These are phyloP conservation scores for Seira musarum DNA, from an alignment of 2,888 invertebrate species.

Conservation along the genomic window DNA sequence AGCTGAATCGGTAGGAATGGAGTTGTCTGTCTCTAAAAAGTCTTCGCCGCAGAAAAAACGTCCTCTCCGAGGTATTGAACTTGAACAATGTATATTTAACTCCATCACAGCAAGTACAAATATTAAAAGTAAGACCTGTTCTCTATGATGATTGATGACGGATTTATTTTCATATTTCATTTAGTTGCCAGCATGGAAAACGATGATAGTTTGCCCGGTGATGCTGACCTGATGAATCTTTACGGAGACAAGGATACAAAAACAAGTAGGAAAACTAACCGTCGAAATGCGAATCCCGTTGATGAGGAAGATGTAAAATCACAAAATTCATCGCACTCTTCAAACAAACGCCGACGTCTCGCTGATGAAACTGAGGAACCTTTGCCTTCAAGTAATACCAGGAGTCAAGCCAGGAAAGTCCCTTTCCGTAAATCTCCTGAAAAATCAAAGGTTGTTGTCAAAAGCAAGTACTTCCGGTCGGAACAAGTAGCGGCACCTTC, in stretches of 20 bases:
- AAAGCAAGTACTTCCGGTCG: constrained; percentile 41
- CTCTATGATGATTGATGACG: no score
- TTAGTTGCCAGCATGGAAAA: constrained; percentile 14
- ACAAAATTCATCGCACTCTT: no score
- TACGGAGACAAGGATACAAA: constrained; percentile 12
- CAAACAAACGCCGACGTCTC: constrained; percentile 32
- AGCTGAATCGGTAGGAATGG: constrained; percentile 32
- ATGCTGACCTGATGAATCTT: constrained; percentile 43
- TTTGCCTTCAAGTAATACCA: background rate
- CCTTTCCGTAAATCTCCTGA: constrained; percentile 48
- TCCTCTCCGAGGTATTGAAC: constrained; percentile 10
- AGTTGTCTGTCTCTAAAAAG: constrained; percentile 10
- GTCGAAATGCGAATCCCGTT: no score
- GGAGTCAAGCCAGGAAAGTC: constrained; percentile 1
- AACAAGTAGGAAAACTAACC: no score
- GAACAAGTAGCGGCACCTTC: background rate
- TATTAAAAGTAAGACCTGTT: no score
- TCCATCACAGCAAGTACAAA: background rate
- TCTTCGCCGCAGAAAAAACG: constrained; percentile 37
- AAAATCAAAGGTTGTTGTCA: constrained; percentile 24
- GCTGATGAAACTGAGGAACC: background rate
- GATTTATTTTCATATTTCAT: background rate
- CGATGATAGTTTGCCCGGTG: constrained; percentile 16
- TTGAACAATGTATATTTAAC: background rate
- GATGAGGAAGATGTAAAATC: no score